Percentiles rank a stretch among this genome's conserved stretches.
Evolutionary conservation across 1,140 invertebrate species (phyloP).

Genomic region (Drosophila melanogaster): Release_6_plus_ISO1_MT NT_033777.3:5480501-5481000

Average conservation of each 20-base stretch:
- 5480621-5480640: conserved; percentile 39
- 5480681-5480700: conserved; percentile 22
- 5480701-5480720: conserved; percentile 25
- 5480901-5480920: conserved; percentile 96
- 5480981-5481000: conserved; percentile 98
- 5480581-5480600: conserved; percentile 56
- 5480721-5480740: conserved; percentile 81
- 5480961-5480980: conserved; percentile 95
- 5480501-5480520: conserved; percentile 47
- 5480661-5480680: conserved; percentile 9
- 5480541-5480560: conserved; percentile 29
- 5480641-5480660: conserved; percentile 9
- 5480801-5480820: conserved; percentile 97
- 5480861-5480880: conserved; percentile 98
- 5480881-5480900: conserved; percentile 99
- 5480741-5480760: conserved; percentile 96
- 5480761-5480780: conserved; percentile 97
- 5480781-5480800: conserved; percentile 97
- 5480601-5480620: conserved; percentile 47
- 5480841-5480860: conserved; percentile 94
- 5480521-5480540: conserved; percentile 43
- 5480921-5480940: conserved; percentile 98
- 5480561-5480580: conserved; percentile 43
- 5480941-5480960: conserved; percentile 99
- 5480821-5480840: conserved; percentile 92